phyloP scores from a whole-genome alignment of 2,797 vertebrate species.

The Siniperca obscura region DNA sequence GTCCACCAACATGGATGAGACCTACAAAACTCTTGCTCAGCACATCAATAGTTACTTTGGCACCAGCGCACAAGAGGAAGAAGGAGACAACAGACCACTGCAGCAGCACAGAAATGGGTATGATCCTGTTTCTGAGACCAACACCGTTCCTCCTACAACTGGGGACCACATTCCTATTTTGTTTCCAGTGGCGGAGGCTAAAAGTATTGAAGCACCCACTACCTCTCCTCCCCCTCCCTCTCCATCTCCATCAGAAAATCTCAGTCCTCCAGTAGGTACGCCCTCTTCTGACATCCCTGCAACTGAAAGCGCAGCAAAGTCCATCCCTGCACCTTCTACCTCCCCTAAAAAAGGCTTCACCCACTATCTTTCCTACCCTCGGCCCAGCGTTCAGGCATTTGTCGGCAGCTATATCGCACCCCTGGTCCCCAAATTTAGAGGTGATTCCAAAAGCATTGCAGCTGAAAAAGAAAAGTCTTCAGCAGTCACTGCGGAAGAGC shows the following conservation, averaged over 20 bases:
- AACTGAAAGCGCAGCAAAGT: slow-evolving; percentile 33
- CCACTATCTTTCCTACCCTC: slow-evolving; percentile 91
- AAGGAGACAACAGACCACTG: slow-evolving; percentile 68
- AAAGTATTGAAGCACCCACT: slow-evolving; percentile 41
- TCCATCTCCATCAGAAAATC: slow-evolving; percentile 23
- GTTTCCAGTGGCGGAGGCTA: slow-evolving; percentile 67
- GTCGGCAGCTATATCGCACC: slow-evolving; percentile 95
- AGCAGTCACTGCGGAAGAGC: slow-evolving; percentile 28
- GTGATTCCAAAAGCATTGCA: slow-evolving; percentile 84
- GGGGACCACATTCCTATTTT: slow-evolving; percentile 62
- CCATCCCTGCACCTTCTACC: slow-evolving; percentile 52
- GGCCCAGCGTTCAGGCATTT: slow-evolving; percentile 93
- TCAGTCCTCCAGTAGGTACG: slow-evolving; percentile 6
- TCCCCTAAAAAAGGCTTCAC: slow-evolving; percentile 91
- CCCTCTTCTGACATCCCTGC: slow-evolving; percentile 25
- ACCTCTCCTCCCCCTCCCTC: slow-evolving; percentile 22
- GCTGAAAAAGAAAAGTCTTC: slow-evolving; percentile 78
- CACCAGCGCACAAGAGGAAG: slow-evolving; percentile 65
- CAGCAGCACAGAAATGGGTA: slow-evolving; percentile 10
- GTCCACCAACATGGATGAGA: slow-evolving; percentile 92
- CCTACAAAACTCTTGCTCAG: slow-evolving; percentile 89
- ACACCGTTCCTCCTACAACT: not conserved
- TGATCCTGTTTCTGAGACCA: slow-evolving; percentile 11
- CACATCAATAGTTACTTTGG: slow-evolving; percentile 94
- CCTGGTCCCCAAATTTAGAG: slow-evolving; percentile 91